These are phyloP conservation scores for Dendrolimus houi DNA, from an alignment of 2,888 invertebrate species.

Conservation along the genomic window DNA sequence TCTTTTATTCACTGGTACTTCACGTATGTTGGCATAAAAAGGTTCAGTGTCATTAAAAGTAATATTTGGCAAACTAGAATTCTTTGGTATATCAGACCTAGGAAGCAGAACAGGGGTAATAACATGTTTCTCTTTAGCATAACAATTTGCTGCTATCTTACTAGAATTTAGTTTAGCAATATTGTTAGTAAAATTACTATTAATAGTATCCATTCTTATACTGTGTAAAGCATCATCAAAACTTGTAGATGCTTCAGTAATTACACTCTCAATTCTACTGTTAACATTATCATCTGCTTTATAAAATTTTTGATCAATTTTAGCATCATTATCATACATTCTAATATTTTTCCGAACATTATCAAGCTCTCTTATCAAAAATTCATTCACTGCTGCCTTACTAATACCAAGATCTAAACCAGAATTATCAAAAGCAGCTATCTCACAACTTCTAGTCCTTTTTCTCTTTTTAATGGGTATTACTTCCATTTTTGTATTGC, in stretches of 20 bases:
- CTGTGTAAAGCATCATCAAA: neutral
- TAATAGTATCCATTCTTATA: no score
- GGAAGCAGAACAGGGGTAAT: neutral
- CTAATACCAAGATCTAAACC: slow-evolving; percentile 57
- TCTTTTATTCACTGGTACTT: neutral
- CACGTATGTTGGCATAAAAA: slow-evolving; percentile 5
- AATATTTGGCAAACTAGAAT: neutral
- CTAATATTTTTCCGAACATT: slow-evolving; percentile 55
- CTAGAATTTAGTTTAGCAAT: slow-evolving; percentile 2
- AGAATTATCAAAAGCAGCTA: slow-evolving; percentile 57
- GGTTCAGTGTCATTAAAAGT: slow-evolving; percentile 5
- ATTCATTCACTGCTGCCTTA: slow-evolving; percentile 50
- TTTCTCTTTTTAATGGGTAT: slow-evolving; percentile 58
- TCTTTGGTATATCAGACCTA: neutral
- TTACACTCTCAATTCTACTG: neutral
- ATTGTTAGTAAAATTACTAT: no score
- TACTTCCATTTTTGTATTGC: slow-evolving; percentile 68
- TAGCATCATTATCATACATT: slow-evolving; percentile 9
- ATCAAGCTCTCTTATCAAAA: slow-evolving; percentile 52
- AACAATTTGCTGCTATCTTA: neutral
- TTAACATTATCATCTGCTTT: neutral
- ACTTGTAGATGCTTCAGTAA: neutral
- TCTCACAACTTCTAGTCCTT: slow-evolving; percentile 51
- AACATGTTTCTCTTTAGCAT: slow-evolving; percentile 7
- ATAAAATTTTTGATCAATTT: neutral